phyloP scores from a whole-genome alignment of 2,113 vertebrate genomes.

The Callorhinus ursinus region DNA sequence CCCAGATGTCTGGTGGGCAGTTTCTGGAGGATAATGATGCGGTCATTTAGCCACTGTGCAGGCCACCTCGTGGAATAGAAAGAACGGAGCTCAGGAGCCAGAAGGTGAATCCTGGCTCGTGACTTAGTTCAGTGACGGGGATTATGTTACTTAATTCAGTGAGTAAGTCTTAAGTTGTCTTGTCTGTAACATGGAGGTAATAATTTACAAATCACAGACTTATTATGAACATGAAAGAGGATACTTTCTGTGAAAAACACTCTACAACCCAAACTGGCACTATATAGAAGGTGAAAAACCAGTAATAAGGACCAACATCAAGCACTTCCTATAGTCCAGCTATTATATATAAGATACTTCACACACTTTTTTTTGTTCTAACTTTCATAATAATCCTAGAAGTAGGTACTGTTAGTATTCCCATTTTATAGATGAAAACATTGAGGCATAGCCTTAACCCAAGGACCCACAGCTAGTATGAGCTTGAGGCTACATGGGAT shows the following conservation, averaged over 20 bases:
- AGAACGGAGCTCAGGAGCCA: neutral
- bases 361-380: neutral
- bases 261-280: neutral
- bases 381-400: neutral
- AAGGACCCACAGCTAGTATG: neutral
- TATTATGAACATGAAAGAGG: neutral
- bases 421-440: neutral
- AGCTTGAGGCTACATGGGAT: neutral
- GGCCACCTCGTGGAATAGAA: fast-evolving
- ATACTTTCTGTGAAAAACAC: neutral
- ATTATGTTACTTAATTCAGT: neutral
- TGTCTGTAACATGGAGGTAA: neutral
- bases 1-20: neutral
- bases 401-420: neutral
- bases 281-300: neutral
- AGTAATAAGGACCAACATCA: fast-evolving
- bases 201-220: neutral
- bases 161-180: neutral
- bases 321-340: neutral
- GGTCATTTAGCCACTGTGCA: neutral
- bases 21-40: neutral
- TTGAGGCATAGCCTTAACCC: neutral
- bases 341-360: neutral
- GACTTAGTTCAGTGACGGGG: neutral
- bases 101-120: neutral